phyloP scores from a whole-genome alignment of 2,888 invertebrate species.

The Conus canariensis region DNA sequence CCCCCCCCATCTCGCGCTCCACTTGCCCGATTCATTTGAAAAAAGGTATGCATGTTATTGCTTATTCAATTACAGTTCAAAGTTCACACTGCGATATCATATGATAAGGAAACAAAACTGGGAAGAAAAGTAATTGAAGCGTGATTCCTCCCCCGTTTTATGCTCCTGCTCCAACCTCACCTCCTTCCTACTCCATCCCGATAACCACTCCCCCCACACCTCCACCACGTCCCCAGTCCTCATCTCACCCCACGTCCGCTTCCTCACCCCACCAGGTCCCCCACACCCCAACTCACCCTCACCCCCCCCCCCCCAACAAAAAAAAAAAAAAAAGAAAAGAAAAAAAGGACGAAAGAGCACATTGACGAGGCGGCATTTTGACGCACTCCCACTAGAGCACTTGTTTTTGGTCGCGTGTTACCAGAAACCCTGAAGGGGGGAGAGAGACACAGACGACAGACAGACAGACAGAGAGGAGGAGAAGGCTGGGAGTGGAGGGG shows the following conservation, averaged over 20 bases:
- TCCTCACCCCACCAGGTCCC: no score
- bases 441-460: not conserved
- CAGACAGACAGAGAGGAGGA: not conserved
- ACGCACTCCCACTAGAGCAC: conserved; percentile 30
- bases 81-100: no score
- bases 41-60: no score
- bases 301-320: not conserved
- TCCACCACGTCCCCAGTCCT: not conserved
- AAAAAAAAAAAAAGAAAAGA: not conserved
- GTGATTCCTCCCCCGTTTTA: not conserved
- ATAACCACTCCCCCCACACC: not conserved
- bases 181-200: no score
- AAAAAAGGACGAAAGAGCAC: not conserved
- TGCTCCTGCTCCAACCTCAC: not conserved
- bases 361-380: not conserved
- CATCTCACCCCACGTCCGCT: no score
- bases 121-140: no score
- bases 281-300: not conserved
- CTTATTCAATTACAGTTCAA: no score
- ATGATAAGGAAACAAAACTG: no score
- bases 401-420: conserved; percentile 27
- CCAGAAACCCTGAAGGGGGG: not conserved
- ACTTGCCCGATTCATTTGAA: no score
- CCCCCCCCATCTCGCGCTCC: no score
- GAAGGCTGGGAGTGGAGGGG: not conserved